A percentile compares a stretch with the other conserved stretches of the same genome.
Evolutionary conservation across 2,888 invertebrate genomes (phyloP).

Genomic region (Abrostola triplasia): DNA sequence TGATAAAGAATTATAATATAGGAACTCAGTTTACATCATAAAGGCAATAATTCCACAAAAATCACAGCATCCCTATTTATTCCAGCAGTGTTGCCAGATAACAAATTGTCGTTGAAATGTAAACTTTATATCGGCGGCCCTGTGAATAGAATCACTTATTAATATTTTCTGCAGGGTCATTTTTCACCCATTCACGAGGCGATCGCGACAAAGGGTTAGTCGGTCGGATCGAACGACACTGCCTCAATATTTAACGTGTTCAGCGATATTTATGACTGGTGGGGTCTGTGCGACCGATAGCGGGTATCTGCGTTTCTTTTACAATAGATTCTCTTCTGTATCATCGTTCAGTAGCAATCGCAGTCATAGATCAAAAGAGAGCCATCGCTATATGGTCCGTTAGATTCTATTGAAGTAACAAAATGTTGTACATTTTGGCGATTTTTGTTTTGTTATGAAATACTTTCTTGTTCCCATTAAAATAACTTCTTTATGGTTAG

Average conservation of each 20-base stretch:
- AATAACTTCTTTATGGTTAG: too few species aligned
- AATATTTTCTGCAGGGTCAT: slow-evolving; percentile 59
- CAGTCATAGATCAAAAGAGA: too few species aligned
- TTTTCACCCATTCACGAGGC: slow-evolving; percentile 66
- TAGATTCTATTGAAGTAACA: too few species aligned
- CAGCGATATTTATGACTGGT: slow-evolving; percentile 61
- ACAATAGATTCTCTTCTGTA: not conserved
- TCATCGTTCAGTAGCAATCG: not conserved
- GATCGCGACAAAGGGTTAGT: slow-evolving; percentile 63
- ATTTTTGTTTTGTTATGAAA: too few species aligned
- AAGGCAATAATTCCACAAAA: slow-evolving; percentile 11
- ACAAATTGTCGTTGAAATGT: slow-evolving; percentile 59
- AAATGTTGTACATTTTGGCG: too few species aligned
- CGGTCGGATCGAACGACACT: slow-evolving; percentile 48
- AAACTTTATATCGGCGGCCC: slow-evolving; percentile 48
- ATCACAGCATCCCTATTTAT: slow-evolving; percentile 35
- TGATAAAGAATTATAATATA: not conserved
- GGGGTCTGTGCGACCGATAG: slow-evolving; percentile 24
- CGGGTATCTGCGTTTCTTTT: slow-evolving; percentile 10
- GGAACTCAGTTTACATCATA: not conserved
- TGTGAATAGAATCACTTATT: slow-evolving; percentile 57
- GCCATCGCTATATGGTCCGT: too few species aligned
- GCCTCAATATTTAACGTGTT: slow-evolving; percentile 67
- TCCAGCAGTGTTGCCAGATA: slow-evolving; percentile 49
- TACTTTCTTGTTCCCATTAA: too few species aligned